Evolutionary conservation across 2,797 vertebrate genomes (phyloP).

Genomic region (Nyctibius grandis): DNA sequence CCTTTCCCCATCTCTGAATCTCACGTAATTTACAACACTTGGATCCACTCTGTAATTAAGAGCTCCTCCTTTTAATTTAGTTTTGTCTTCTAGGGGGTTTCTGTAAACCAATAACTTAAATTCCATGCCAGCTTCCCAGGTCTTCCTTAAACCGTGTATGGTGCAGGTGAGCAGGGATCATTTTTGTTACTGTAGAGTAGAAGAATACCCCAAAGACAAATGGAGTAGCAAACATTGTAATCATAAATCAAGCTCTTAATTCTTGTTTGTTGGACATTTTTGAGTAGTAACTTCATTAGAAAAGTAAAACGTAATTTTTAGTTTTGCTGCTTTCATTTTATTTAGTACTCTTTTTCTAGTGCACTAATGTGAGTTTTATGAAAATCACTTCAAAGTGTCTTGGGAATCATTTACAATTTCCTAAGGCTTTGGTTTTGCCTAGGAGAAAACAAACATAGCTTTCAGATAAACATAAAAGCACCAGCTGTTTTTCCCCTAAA

Average conservation of each 20-base stretch:
- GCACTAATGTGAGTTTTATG: constrained; percentile 4
- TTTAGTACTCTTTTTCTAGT: constrained; percentile 15
- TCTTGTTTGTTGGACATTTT: constrained; percentile 2
- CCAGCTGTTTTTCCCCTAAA: constrained; percentile 38
- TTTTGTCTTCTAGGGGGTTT: not conserved
- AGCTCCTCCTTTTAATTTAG: not conserved
- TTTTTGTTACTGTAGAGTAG: not conserved
- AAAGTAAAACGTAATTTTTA: constrained; percentile 17
- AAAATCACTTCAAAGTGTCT: constrained; percentile 1
- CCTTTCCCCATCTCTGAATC: not conserved
- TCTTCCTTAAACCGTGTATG: not conserved
- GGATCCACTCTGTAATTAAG: not conserved
- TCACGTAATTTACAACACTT: not conserved
- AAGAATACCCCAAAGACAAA: constrained; percentile 3
- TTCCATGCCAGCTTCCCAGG: not conserved
- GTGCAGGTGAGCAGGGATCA: not conserved
- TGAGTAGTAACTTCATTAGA: constrained; percentile 17
- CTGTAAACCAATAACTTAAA: not conserved
- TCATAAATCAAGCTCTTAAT: not conserved
- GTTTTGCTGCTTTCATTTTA: not conserved
- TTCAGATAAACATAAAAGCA: constrained; percentile 52
- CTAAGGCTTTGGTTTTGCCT: constrained; percentile 20
- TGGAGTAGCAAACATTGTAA: not conserved
- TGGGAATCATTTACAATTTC: constrained; percentile 55
- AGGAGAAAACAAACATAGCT: constrained; percentile 55